Evolutionary conservation across 2,797 vertebrate genomes (phyloP).

Genomic region (Serranus cabrilla): DNA sequence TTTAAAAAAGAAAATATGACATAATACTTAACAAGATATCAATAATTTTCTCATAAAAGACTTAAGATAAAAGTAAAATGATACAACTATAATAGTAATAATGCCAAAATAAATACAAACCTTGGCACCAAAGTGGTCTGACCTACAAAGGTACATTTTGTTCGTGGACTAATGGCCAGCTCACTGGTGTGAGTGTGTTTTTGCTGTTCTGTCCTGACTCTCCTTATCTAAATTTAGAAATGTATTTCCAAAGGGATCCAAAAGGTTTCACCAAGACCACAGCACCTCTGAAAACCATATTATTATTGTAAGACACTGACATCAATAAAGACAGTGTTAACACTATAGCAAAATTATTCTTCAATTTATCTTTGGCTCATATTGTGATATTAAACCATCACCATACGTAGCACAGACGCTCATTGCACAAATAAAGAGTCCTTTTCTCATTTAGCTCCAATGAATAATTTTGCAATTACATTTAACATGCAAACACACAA

Average conservation of each 20-base stretch:
- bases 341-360: no score
- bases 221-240: slow-evolving; percentile 29
- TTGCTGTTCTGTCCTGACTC: background rate
- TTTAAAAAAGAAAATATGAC: background rate
- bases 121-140: background rate
- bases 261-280: background rate
- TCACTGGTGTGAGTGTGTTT: slow-evolving; percentile 5
- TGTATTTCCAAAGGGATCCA: slow-evolving; percentile 20
- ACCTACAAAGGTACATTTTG: slow-evolving; percentile 5
- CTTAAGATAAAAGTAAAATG: background rate
- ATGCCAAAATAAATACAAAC: background rate
- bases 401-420: slow-evolving; percentile 19
- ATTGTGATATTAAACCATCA: background rate
- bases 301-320: background rate
- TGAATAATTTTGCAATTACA: slow-evolving; percentile 54
- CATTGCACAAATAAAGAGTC: slow-evolving; percentile 38
- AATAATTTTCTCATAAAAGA: background rate
- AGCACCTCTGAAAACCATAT: background rate
- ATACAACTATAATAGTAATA: background rate
- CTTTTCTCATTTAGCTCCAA: slow-evolving; percentile 39
- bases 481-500: slow-evolving; percentile 53
- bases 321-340: background rate
- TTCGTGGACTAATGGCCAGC: background rate
- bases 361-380: background rate
- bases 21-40: background rate